Evolutionary conservation across 2,113 vertebrate species (phyloP).

Genomic region (Hypomesus transpacificus): DNA sequence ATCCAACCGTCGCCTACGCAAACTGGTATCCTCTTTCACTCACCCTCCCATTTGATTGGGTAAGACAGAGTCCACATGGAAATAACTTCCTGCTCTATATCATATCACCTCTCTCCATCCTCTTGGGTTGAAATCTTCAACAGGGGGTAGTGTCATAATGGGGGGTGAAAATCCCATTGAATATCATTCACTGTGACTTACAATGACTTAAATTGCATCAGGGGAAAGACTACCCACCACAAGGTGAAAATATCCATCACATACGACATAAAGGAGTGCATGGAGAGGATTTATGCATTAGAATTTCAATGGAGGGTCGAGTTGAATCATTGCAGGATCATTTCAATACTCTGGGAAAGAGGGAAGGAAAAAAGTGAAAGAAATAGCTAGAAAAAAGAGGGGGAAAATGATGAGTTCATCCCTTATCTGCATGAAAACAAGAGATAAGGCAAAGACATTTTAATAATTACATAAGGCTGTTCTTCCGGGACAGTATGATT

Average conservation of each 20-base stretch:
- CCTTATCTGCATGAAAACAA: background rate
- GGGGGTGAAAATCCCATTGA: slow-evolving; percentile 4
- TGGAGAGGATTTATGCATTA: slow-evolving; percentile 18
- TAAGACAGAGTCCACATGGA: no score
- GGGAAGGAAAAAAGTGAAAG: background rate
- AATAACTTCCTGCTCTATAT: no score
- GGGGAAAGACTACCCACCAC: slow-evolving; percentile 2
- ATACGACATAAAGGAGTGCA: slow-evolving; percentile 1
- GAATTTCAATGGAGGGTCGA: background rate
- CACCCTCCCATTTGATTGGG: no score
- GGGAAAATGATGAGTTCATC: slow-evolving; percentile 4
- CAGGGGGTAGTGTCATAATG: slow-evolving; percentile 13
- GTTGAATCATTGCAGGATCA: slow-evolving; percentile 15
- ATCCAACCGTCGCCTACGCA: no score
- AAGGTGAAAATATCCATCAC: slow-evolving; percentile 23
- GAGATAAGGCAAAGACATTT: slow-evolving; percentile 1
- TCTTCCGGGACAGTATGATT: slow-evolving; percentile 22
- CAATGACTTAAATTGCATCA: slow-evolving; percentile 22
- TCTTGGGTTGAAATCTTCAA: no score
- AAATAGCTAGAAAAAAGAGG: slow-evolving; percentile 2
- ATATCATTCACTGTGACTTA: slow-evolving; percentile 11
- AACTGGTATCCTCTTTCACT: no score
- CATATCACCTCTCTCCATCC: no score
- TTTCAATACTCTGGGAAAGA: slow-evolving; percentile 8
- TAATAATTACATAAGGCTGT: slow-evolving; percentile 35